A percentile compares a stretch with the other conserved stretches of the same genome.
Evolutionary conservation across 2,888 invertebrate species (phyloP).

Genomic region (Nematopogon swammerdamellus): DNA sequence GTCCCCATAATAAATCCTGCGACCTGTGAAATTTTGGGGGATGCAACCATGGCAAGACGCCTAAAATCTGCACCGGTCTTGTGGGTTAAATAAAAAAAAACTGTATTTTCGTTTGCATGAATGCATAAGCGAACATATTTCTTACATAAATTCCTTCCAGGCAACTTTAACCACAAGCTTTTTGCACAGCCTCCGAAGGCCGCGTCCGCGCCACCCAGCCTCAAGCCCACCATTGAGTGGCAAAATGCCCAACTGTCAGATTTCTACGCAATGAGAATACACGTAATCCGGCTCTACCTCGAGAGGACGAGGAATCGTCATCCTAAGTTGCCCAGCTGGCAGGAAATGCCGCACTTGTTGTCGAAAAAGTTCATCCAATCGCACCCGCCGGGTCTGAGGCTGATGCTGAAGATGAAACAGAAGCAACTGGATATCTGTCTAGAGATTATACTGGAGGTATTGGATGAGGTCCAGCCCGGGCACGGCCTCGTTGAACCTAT

Average conservation of each 20-base stretch:
- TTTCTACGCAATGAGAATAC: conserved; percentile 61
- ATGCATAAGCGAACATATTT: no score
- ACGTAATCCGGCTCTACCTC: conserved; percentile 26
- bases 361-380: conserved; percentile 4
- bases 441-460: conserved; percentile 6
- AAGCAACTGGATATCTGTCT: conserved; percentile 8
- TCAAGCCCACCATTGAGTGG: conserved; percentile 58
- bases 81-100: no score
- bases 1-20: no score
- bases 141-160: no score
- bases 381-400: conserved; percentile 6
- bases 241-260: conserved; percentile 65
- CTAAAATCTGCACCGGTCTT: no score
- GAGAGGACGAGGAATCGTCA: conserved; percentile 17
- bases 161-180: no score
- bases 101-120: no score
- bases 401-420: conserved; percentile 10
- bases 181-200: neutral
- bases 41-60: no score
- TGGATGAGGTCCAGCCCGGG: conserved; percentile 8
- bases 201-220: conserved; percentile 26
- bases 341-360: neutral
- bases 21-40: no score
- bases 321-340: conserved; percentile 7
- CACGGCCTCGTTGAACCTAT: conserved; percentile 5